These are phyloP conservation scores for Pithys albifrons DNA, from an alignment of 2,113 vertebrate genomes.

Conservation along the genomic window DNA sequence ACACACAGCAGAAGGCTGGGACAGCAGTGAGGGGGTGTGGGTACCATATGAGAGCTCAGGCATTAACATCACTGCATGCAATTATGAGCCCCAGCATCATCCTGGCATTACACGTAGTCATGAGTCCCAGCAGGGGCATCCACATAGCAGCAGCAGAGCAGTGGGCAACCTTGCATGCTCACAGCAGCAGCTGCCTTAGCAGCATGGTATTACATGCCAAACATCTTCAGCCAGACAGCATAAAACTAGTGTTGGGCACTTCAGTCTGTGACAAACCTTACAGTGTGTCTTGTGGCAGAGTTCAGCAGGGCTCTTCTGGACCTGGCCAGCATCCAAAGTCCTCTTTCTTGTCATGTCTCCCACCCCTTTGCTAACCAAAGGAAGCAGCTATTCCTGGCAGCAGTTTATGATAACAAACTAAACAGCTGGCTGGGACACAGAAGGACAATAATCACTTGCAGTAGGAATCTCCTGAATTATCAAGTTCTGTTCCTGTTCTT, in stretches of 20 bases:
- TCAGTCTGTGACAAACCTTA: fast-evolving
- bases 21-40: fast-evolving
- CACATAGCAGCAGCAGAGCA: neutral
- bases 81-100: neutral
- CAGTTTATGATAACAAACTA: neutral
- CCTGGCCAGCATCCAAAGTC: neutral
- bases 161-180: neutral
- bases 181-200: neutral
- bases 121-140: neutral
- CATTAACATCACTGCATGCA: neutral
- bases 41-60: neutral
- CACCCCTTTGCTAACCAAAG: neutral
- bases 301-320: neutral
- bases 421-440: neutral
- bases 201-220: neutral
- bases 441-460: neutral
- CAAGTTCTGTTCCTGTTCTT: neutral
- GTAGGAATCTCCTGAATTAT: neutral
- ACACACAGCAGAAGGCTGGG: neutral
- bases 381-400: neutral
- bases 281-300: neutral
- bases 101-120: neutral
- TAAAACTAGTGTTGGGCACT: neutral
- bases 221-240: neutral
- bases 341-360: neutral